A percentile compares a stretch with the other conserved stretches of the same genome.
Evolutionary conservation across 2,888 invertebrate genomes (phyloP).

Genomic region (Tipula lateralis): DNA sequence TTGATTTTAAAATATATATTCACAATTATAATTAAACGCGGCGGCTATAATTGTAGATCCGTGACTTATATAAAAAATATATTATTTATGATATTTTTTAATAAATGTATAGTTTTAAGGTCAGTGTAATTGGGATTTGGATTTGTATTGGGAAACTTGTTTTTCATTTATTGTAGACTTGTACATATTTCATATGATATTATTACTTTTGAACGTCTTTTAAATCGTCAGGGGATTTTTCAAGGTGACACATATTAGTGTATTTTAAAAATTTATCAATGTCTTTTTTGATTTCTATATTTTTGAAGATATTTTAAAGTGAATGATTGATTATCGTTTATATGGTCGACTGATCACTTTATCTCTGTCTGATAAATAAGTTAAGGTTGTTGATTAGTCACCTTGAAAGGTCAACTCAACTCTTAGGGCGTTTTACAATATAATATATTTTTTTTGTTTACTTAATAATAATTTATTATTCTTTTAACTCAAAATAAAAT

Average conservation of each 20-base stretch:
- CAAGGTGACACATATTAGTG: background rate
- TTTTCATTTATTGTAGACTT: background rate
- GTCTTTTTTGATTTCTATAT: background rate
- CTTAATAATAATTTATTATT: no score
- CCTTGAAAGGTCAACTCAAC: background rate
- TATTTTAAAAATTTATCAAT: background rate
- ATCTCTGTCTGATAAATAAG: background rate
- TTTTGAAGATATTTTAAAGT: background rate
- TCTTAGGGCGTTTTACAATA: background rate
- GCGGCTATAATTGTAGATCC: constrained; percentile 19
- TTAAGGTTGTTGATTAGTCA: background rate
- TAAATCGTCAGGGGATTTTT: background rate
- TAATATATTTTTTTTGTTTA: no score
- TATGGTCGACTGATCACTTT: background rate
- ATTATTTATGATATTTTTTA: background rate
- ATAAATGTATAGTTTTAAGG: background rate
- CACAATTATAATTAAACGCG: background rate
- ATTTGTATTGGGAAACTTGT: background rate
- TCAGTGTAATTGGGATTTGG: background rate
- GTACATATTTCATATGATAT: background rate
- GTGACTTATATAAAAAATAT: constrained; percentile 5
- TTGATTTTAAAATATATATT: background rate
- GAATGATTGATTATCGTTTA: background rate
- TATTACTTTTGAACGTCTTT: background rate
- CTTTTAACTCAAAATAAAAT: no score